Base-by-base conservation (phyloP, 1,140 invertebrate species). In the Homarus americanus region DNA sequence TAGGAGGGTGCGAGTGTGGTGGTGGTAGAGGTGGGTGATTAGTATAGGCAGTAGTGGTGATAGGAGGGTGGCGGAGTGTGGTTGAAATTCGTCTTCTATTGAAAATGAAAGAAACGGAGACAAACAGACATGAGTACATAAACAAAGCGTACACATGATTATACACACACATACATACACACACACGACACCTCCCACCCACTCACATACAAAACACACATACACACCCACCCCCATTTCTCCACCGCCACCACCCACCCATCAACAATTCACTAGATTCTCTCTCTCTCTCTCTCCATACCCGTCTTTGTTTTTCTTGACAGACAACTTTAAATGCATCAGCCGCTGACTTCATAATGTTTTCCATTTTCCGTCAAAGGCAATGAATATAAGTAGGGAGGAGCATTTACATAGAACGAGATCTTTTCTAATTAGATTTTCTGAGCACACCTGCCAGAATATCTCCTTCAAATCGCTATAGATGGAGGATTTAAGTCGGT, bases 291-390 rank as follows among this genome's bases (percentile, higher is more conserved):
- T 9, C 40, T 20, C 34, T 63, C 38, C 3, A 28, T 63, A 2
- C 17, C 49, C 24, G 24, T 84, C 82, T 86, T 53, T 53, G 72
- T 73, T 86, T 76, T 75, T 32, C 84, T 53, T 53, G 41, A 34
- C 41, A 86, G 66, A 36, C 40, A 53, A 86, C 73, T 73, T 28
- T 44, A 76, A 49, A 53, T 76, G 69, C 69, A 49, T 75, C 28
- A 40, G 17, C 49, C 69, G 66, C 66, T 72, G 63, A 84, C 63
- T 86, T 53, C 17, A 44, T 76, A 76, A 86, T 53, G 49, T 86
- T 86, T 58, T 84, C 82, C 82, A 84, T 84, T 84, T 72, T 44
- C 84, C 69, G 41, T 86, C 84, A 86, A 76, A 76, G 73, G 40
- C 84, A 86, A 86, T 86, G 84, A 86, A 86, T 86, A 76, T 44